Conservation (phyloP, 2,113 vertebrate species). For the Chrysochloris asiatica region DNA sequence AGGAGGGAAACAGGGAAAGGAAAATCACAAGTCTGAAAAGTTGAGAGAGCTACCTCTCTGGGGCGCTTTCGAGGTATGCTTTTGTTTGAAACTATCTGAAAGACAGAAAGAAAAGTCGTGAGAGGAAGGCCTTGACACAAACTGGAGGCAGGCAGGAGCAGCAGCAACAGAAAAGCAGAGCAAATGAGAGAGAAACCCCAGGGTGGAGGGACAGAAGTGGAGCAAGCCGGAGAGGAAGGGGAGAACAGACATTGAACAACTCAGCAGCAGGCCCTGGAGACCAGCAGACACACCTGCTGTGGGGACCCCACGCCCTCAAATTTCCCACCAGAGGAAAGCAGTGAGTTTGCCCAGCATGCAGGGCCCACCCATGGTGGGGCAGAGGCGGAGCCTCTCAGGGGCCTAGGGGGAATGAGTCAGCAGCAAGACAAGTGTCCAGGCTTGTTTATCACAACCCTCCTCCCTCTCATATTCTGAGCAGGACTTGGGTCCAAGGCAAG, state of each 20-base stretch:
- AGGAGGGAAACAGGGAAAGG: slow-evolving; percentile 76
- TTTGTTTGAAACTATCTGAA: slow-evolving; percentile 99
- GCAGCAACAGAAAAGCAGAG: slow-evolving; percentile 67
- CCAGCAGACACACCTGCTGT: slow-evolving; percentile 36
- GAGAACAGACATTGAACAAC: slow-evolving; percentile 42
- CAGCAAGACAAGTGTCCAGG: slow-evolving; percentile 33
- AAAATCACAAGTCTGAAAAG: slow-evolving; percentile 85
- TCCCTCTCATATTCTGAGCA: not conserved
- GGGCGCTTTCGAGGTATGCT: slow-evolving; percentile 98
- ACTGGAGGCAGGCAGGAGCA: slow-evolving; percentile 55
- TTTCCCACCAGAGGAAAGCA: not conserved
- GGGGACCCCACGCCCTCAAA: not conserved
- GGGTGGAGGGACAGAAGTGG: slow-evolving; percentile 63
- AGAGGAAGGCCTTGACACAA: slow-evolving; percentile 78
- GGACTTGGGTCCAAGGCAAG: slow-evolving; percentile 41
- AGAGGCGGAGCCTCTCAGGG: not conserved
- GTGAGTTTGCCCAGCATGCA: slow-evolving; percentile 67
- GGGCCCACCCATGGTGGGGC: not conserved
- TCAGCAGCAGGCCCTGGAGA: slow-evolving; percentile 3
- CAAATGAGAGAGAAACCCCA: slow-evolving; percentile 67
- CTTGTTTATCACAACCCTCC: not conserved
- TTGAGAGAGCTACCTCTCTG: slow-evolving; percentile 94
- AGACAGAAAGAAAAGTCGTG: slow-evolving; percentile 92
- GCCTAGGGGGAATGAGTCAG: not conserved
- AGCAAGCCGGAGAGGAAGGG: slow-evolving; percentile 26